These are phyloP conservation scores for Manduca sexta DNA, from an alignment of 1,140 invertebrate genomes.

Conservation along the genomic window DNA sequence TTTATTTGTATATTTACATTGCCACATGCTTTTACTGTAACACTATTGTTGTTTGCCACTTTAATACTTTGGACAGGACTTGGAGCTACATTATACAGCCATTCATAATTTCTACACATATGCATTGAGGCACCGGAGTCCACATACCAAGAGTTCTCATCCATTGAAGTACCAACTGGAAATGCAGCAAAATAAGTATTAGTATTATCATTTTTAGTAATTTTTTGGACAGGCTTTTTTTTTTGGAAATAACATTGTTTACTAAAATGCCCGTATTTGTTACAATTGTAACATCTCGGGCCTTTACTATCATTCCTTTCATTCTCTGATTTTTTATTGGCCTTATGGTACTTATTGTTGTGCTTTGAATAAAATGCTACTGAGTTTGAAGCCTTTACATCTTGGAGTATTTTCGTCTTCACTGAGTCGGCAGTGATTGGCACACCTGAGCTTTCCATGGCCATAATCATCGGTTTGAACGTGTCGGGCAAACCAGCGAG, in stretches of 20 bases:
- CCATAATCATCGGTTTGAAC: too few species aligned
- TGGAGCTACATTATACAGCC: neutral
- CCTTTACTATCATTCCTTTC: too few species aligned
- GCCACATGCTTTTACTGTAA: conserved; percentile 11
- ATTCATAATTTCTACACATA: neutral
- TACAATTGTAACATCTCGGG: neutral
- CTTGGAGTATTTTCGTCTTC: too few species aligned
- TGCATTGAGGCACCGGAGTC: conserved; percentile 14
- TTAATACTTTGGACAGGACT: conserved; percentile 4
- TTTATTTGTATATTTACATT: conserved; percentile 12
- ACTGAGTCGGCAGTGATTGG: too few species aligned
- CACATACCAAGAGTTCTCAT: conserved; percentile 2
- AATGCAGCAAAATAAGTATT: neutral
- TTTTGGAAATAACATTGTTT: neutral
- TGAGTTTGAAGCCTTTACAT: too few species aligned
- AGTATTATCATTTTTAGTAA: too few species aligned
- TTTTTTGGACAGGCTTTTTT: neutral
- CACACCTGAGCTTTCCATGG: too few species aligned
- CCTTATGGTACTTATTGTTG: too few species aligned
- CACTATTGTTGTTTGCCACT: conserved; percentile 13
- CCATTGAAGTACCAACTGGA: neutral
- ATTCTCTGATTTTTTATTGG: too few species aligned
- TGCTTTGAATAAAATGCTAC: too few species aligned
- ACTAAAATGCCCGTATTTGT: neutral
- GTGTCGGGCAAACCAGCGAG: too few species aligned